Conservation (phyloP, 2,113 vertebrate genomes). For the Tragulus kanchil region DNA sequence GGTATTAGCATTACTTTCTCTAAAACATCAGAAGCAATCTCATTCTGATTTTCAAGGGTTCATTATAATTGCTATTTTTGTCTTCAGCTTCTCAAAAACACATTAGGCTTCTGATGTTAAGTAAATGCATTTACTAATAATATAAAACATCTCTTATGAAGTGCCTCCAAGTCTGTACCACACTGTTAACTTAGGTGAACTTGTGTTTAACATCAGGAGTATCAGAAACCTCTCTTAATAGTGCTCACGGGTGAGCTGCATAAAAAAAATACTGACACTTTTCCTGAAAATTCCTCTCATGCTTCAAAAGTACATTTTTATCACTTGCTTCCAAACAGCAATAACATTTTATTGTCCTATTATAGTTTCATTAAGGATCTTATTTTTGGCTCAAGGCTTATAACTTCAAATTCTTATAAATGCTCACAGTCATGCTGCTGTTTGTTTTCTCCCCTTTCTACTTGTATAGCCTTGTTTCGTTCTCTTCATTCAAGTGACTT, state of each 20-base stretch:
- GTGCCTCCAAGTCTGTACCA: not conserved
- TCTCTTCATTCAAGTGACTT: not conserved
- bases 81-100: slow-evolving; percentile 27
- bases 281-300: not conserved
- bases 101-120: not conserved
- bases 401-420: not conserved
- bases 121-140: slow-evolving; percentile 2
- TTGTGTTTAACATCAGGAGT: not conserved
- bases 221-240: not conserved
- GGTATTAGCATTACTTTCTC: not conserved
- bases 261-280: not conserved
- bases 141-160: not conserved
- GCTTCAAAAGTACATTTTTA: not conserved
- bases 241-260: not conserved
- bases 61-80: not conserved
- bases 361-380: not conserved
- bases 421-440: not conserved
- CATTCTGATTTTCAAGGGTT: not conserved
- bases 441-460: not conserved
- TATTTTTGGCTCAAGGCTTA: not conserved
- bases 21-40: not conserved
- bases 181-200: not conserved
- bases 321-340: not conserved
- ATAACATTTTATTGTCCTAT: slow-evolving; percentile 10
- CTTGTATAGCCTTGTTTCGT: not conserved